Base-by-base conservation (phyloP, 2,888 invertebrate genomes). In the Masnerella sp. region DNA sequence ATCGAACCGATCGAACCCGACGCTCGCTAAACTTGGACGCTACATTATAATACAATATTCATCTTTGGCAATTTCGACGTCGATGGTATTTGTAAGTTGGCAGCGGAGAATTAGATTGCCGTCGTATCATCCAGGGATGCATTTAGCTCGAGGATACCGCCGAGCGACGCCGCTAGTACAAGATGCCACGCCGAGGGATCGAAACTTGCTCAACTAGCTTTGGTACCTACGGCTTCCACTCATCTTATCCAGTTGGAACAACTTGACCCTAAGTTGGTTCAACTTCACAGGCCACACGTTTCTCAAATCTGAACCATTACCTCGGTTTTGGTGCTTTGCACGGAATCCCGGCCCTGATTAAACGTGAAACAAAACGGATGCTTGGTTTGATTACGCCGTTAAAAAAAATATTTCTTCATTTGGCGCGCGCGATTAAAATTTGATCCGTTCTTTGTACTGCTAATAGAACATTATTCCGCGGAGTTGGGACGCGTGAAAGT, bases 161-260 rank as follows among this genome's bases (percentile, higher is more conserved):
- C 77, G 76, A 82, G 77, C 75, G 82, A 79, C 79, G 81, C 78
- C 68, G 78, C 81, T 73, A 79, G 80, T 78, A 79, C 79, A 77
- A 80, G 83, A 80, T 81, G 80, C 81, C 80, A 84, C 82, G 82
- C 80, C 79, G 72, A 83, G 83, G 84, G 85, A 85, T 86, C 85
- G 84, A 85, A 86, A 86, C 86, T 86, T 86, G 84, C 81, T 81
- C 84, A 85, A 85, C 86, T 84, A 82, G 83, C 82, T 81, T 80
- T 78, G 79, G 81, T 82, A 81, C 64, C 74, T 74, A 51, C 80
- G 79, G 74, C 82, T 79, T 79, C 79, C 77, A 77, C 79, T 80
- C 79, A 77, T 84, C 82, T 83, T 84, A 84, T 85, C 84, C 82
- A 82, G 80, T 82, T 80, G 80, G 79, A 79, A 79, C 78, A 83